A percentile compares a stretch with the other conserved stretches of the same genome.
Evolutionary conservation across 1,140 invertebrate genomes (phyloP).

Genomic region (Kradibia gibbosae): DNA sequence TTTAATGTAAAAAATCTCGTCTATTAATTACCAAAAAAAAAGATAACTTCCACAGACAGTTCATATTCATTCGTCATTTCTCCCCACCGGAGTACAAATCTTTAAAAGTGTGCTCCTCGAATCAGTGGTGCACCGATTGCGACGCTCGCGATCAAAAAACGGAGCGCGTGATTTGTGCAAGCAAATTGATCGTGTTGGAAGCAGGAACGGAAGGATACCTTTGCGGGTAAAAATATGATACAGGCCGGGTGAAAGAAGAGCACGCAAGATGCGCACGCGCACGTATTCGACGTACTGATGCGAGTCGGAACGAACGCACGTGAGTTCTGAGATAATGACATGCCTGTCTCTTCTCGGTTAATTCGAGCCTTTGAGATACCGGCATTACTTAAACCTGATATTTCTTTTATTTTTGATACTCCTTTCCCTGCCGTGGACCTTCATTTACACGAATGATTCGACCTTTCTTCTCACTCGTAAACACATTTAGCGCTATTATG

Average conservation of each 20-base stretch:
- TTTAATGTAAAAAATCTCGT: too few species aligned
- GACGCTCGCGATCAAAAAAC: not conserved
- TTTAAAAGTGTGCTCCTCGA: not conserved
- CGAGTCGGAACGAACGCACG: not conserved
- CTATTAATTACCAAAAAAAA: too few species aligned
- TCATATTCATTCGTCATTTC: too few species aligned
- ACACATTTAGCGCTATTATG: constrained; percentile 35
- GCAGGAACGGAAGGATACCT: not conserved
- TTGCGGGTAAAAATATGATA: not conserved
- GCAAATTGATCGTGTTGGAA: not conserved
- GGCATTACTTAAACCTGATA: constrained; percentile 41
- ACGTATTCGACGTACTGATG: constrained; percentile 22
- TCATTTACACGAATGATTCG: constrained; percentile 42
- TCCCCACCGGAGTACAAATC: too few species aligned
- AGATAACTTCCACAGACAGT: too few species aligned
- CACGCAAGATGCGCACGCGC: constrained; percentile 20
- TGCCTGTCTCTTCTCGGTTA: constrained; percentile 44
- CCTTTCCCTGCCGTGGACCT: not conserved
- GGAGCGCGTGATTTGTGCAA: too few species aligned
- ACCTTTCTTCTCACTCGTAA: constrained; percentile 25
- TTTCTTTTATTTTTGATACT: constrained; percentile 16
- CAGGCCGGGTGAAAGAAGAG: constrained; percentile 19
- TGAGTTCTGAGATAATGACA: constrained; percentile 40
- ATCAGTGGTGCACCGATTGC: not conserved
- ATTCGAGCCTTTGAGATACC: constrained; percentile 48